Conservation (phyloP, 2,113 vertebrate genomes). For the Tympanuchus pallidicinctus region DNA sequence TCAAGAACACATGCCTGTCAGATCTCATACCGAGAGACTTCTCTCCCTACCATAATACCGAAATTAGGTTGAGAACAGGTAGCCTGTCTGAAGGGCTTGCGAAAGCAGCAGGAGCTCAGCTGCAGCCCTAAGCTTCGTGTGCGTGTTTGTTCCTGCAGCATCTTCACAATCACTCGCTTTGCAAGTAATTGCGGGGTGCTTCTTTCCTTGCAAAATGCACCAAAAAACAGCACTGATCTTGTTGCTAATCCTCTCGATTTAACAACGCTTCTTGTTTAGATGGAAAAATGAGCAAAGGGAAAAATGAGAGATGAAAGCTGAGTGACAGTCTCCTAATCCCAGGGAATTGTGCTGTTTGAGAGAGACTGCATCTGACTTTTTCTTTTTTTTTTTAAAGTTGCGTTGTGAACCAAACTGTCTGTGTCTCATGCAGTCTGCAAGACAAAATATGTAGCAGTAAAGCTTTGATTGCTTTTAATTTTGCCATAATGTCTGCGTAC, state of each 20-base stretch:
- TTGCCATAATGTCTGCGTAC: neutral
- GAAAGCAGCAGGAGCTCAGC: neutral
- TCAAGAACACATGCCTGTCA: constrained; percentile 84
- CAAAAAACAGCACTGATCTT: neutral
- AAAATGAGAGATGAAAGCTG: constrained; percentile 71
- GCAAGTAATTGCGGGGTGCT: neutral
- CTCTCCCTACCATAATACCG: constrained; percentile 53
- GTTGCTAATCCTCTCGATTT: constrained; percentile 24
- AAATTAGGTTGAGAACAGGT: constrained; percentile 68
- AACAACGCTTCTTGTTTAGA: constrained; percentile 51
- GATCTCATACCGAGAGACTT: constrained; percentile 73
- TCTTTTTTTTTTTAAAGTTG: too few species aligned
- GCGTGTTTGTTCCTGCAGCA: accelerated
- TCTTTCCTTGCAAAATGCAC: neutral
- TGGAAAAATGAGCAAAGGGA: constrained; percentile 68
- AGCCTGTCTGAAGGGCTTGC: neutral
- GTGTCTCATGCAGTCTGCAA: neutral
- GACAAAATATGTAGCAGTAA: neutral
- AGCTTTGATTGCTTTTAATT: neutral
- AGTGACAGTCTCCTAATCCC: constrained; percentile 62
- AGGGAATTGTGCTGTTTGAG: constrained; percentile 27
- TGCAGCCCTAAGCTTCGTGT: neutral
- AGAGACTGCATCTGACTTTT: neutral
- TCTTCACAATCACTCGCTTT: neutral
- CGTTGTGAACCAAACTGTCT: neutral